These are phyloP conservation scores for Pipra filicauda DNA, from an alignment of 2,113 vertebrate genomes.

Conservation along the genomic window DNA sequence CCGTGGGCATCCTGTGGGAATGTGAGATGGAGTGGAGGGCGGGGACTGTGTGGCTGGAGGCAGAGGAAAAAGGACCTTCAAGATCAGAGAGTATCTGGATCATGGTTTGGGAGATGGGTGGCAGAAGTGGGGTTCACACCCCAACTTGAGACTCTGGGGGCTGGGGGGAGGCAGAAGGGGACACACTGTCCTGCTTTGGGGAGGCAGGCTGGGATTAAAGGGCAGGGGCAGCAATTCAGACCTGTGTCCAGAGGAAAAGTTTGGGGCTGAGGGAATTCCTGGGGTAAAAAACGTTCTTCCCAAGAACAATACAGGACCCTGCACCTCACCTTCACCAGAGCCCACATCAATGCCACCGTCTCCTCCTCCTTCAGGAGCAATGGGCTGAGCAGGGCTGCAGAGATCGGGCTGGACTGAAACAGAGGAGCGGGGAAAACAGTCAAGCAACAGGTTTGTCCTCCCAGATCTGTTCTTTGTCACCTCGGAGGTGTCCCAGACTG, in stretches of 20 bases:
- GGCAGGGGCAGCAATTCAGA: not conserved
- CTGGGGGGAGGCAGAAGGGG: not conserved
- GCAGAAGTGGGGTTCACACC: not conserved
- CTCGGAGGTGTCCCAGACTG: not conserved
- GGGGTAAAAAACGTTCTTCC: not conserved
- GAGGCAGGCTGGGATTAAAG: not conserved
- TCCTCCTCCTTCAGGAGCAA: not conserved
- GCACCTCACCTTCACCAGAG: not conserved
- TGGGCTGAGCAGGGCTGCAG: not conserved
- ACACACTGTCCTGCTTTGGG: not conserved
- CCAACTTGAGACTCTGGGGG: not conserved
- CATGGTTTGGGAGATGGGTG: not conserved
- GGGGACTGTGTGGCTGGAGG: not conserved
- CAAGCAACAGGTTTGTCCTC: not conserved
- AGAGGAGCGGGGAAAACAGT: not conserved
- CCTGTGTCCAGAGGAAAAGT: not conserved
- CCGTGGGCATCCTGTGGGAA: not conserved
- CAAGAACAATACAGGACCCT: fast-evolving
- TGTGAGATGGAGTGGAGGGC: not conserved
- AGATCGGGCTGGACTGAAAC: not conserved
- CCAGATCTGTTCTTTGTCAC: not conserved
- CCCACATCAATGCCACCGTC: fast-evolving
- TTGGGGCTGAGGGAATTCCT: not conserved
- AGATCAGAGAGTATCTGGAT: not conserved
- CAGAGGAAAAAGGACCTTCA: not conserved